A percentile compares a stretch with the other conserved stretches of the same genome.
These are phyloP conservation scores for Andricus grossulariae DNA, from an alignment of 1,140 invertebrate species.

Conservation along the genomic window DNA sequence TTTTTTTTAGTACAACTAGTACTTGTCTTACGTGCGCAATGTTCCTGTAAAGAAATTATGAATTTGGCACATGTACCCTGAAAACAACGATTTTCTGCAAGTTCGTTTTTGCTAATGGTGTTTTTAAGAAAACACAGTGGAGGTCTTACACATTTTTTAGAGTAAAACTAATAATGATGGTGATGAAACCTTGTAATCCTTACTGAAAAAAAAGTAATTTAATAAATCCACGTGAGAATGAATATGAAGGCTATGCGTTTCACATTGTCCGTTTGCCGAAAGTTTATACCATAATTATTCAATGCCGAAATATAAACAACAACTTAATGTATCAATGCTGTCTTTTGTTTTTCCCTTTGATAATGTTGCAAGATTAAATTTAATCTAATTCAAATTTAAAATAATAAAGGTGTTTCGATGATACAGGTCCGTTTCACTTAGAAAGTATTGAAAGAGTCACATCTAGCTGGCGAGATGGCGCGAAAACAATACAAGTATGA, in stretches of 20 bases:
- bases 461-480: no score
- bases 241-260: slow-evolving; percentile 15
- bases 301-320: slow-evolving; percentile 32
- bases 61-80: not conserved
- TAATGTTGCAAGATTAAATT: no score
- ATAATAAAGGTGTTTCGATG: no score
- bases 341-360: not conserved
- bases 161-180: not conserved
- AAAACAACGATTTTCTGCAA: not conserved
- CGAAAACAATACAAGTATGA: no score
- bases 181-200: slow-evolving; percentile 10
- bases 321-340: slow-evolving; percentile 13
- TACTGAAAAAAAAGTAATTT: slow-evolving; percentile 2
- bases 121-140: slow-evolving; percentile 21
- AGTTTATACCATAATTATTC: slow-evolving; percentile 25
- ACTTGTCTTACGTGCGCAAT: slow-evolving; percentile 9
- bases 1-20: not conserved
- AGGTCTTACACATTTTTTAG: not conserved
- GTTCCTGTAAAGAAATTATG: slow-evolving; percentile 5
- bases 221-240: slow-evolving; percentile 26
- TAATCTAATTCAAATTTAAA: no score
- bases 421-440: no score
- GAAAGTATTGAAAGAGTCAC: no score
- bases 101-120: not conserved
- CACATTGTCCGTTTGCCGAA: slow-evolving; percentile 29